A percentile compares a stretch with the other conserved stretches of the same genome.
Conservation (phyloP, 2,888 invertebrate species). For the Melinopterus prodromus region DNA sequence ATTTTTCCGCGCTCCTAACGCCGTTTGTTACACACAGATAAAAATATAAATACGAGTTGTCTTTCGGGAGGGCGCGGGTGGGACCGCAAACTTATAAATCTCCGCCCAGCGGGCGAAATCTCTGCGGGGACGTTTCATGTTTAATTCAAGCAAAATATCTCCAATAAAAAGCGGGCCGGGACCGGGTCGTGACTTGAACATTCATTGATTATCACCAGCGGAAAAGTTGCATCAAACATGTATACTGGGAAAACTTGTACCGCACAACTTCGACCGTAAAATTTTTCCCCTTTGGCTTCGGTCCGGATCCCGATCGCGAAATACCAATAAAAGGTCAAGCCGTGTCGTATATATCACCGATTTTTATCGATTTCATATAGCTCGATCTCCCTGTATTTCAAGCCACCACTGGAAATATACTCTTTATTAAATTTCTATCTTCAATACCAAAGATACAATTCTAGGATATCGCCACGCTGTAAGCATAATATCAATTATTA, state of each 20-base stretch:
- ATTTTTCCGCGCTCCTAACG: constrained; percentile 53
- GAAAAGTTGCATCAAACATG: background rate
- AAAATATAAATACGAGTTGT: constrained; percentile 58
- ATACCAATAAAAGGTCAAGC: background rate
- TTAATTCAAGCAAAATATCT: constrained; percentile 53
- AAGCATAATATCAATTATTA: too few species aligned
- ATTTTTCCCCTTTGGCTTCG: background rate
- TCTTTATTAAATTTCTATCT: background rate
- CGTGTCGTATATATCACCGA: background rate
- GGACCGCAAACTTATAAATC: constrained; percentile 54
- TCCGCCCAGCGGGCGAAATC: constrained; percentile 45
- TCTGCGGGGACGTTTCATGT: constrained; percentile 55
- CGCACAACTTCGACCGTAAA: constrained; percentile 12
- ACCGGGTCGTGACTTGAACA: constrained; percentile 44
- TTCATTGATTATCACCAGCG: constrained; percentile 46
- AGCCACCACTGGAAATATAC: background rate
- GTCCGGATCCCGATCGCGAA: background rate
- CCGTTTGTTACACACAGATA: constrained; percentile 55
- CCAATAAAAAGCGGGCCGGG: constrained; percentile 30
- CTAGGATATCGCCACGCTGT: too few species aligned
- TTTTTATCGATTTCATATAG: background rate
- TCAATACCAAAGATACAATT: background rate
- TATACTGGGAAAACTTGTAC: constrained; percentile 34
- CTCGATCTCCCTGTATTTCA: background rate
- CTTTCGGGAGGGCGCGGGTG: constrained; percentile 43